Conservation (phyloP, 2,113 vertebrate genomes). For the Notothenia coriiceps region DNA sequence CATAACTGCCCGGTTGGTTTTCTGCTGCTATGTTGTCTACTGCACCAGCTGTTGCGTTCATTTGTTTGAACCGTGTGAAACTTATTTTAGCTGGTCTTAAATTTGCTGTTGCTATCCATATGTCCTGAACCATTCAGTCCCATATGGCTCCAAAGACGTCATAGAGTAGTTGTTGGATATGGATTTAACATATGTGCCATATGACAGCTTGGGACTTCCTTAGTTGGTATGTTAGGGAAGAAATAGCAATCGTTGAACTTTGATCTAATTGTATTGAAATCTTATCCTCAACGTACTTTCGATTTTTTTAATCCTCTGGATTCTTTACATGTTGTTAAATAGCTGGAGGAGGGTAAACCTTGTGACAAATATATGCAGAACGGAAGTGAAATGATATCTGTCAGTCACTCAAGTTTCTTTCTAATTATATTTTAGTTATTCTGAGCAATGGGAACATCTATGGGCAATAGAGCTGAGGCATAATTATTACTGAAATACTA, state of each 20-base stretch:
- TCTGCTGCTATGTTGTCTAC: constrained; percentile 36
- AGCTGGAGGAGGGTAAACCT: not conserved
- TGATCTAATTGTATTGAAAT: constrained; percentile 13
- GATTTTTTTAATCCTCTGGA: constrained; percentile 7
- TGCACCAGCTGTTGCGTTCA: constrained; percentile 54
- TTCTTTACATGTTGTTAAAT: constrained; percentile 32
- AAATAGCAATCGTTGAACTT: not conserved
- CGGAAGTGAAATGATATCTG: constrained; percentile 20
- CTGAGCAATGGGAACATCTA: not conserved
- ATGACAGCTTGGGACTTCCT: constrained; percentile 10
- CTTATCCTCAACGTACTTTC: not conserved
- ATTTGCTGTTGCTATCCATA: constrained; percentile 44
- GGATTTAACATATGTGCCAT: constrained; percentile 10
- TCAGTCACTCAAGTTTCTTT: not conserved
- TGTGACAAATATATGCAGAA: not conserved
- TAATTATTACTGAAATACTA: not conserved
- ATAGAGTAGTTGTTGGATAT: not conserved
- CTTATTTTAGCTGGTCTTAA: constrained; percentile 53
- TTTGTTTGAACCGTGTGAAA: constrained; percentile 56
- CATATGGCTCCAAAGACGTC: constrained; percentile 37
- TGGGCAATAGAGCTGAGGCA: not conserved
- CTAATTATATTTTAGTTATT: constrained; percentile 20
- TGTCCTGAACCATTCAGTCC: constrained; percentile 11
- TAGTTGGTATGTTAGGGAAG: constrained; percentile 7
- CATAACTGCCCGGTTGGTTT: constrained; percentile 50